phyloP scores from a whole-genome alignment of 2,797 vertebrate genomes.

The Chiroxiphia lanceolata region DNA sequence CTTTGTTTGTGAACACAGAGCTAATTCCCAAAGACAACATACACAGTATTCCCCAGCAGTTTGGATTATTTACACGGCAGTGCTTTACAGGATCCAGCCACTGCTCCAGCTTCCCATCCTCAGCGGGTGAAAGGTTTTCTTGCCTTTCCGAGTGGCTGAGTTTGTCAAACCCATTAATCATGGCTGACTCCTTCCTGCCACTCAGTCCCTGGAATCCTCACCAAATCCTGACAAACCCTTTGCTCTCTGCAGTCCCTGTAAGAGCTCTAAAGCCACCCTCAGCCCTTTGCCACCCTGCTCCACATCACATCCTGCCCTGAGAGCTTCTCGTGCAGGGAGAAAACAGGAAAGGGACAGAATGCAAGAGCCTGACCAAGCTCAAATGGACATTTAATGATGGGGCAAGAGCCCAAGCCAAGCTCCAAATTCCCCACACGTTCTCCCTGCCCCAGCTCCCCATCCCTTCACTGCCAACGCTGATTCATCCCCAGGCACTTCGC shows the following conservation, averaged over 20 bases:
- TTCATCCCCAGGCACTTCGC: not conserved
- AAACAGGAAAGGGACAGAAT: not conserved
- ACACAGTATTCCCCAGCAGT: not conserved
- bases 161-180: not conserved
- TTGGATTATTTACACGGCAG: not conserved
- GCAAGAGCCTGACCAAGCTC: not conserved
- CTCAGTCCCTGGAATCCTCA: not conserved
- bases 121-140: not conserved
- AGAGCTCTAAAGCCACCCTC: not conserved
- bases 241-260: not conserved
- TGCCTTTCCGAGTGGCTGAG: not conserved
- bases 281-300: not conserved
- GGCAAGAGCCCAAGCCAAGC: not conserved
- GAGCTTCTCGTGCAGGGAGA: accelerated
- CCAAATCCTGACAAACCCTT: not conserved
- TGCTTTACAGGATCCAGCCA: not conserved
- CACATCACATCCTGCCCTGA: not conserved
- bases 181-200: not conserved
- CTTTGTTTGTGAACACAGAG: not conserved
- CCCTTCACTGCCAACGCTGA: not conserved
- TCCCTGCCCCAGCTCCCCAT: not conserved
- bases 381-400: not conserved
- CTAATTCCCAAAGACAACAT: not conserved
- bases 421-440: not conserved
- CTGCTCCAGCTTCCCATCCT: not conserved